Conservation (phyloP, 2,113 vertebrate genomes). For the Monopterus albus region DNA sequence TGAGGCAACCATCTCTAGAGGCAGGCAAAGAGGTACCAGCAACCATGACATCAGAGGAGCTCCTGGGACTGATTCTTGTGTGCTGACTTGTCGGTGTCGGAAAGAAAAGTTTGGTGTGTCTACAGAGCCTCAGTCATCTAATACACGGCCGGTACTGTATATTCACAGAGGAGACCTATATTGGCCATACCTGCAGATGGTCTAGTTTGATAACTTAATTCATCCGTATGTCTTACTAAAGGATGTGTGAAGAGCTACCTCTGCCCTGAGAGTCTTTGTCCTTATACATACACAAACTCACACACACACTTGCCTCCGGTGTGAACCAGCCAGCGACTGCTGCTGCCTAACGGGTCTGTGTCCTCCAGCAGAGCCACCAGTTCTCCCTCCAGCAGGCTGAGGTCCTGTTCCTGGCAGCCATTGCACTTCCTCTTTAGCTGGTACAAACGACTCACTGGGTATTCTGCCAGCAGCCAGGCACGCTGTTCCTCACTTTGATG, state of each 20-base stretch:
- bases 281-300: background rate
- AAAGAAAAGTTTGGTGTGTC: slow-evolving; percentile 61
- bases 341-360: slow-evolving; percentile 90
- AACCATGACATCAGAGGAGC: slow-evolving; percentile 62
- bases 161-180: slow-evolving; percentile 19
- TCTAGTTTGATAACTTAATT: slow-evolving; percentile 38
- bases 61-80: slow-evolving; percentile 41
- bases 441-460: slow-evolving; percentile 82
- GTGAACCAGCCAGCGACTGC: slow-evolving; percentile 94
- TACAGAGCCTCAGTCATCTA: slow-evolving; percentile 13
- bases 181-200: slow-evolving; percentile 17
- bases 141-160: slow-evolving; percentile 28
- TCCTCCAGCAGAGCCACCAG: slow-evolving; percentile 91
- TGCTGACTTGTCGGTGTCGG: slow-evolving; percentile 54
- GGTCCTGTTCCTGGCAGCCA: slow-evolving; percentile 91
- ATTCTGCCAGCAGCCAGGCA: slow-evolving; percentile 82
- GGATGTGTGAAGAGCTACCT: background rate
- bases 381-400: slow-evolving; percentile 92
- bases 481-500: slow-evolving; percentile 89
- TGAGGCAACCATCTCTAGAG: slow-evolving; percentile 73
- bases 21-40: slow-evolving; percentile 34
- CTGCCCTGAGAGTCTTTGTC: background rate
- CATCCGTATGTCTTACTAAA: slow-evolving; percentile 8
- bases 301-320: slow-evolving; percentile 87
- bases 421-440: slow-evolving; percentile 96